phyloP scores from a whole-genome alignment of 2,113 vertebrate species.

The Elachura formosa region DNA sequence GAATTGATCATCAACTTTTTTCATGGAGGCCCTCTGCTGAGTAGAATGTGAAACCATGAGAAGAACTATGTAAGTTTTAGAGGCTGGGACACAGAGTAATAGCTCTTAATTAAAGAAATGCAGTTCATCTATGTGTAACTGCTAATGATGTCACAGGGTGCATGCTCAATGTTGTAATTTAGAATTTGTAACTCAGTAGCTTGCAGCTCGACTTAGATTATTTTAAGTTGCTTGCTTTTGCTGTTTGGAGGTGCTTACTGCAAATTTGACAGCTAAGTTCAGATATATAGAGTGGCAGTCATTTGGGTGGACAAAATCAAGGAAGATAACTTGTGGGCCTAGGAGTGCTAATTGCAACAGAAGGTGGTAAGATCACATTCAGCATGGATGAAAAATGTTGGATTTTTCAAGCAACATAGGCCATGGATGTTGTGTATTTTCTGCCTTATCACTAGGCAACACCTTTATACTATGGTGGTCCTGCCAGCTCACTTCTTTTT shows the following conservation, averaged over 20 bases:
- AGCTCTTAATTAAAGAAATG: neutral
- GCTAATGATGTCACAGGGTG: neutral
- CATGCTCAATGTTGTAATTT: neutral
- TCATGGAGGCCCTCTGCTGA: neutral
- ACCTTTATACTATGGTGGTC: neutral
- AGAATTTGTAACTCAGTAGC: neutral
- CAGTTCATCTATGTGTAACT: neutral
- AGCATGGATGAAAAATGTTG: neutral
- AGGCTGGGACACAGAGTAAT: neutral
- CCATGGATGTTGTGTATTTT: neutral
- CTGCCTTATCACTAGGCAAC: neutral
- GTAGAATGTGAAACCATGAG: neutral
- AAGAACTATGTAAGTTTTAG: neutral
- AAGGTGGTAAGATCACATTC: neutral
- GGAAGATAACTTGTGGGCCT: neutral
- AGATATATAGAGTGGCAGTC: too few relatives aligned
- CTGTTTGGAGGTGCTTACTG: neutral
- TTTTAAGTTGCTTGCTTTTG: neutral
- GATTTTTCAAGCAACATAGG: neutral
- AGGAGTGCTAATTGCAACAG: neutral
- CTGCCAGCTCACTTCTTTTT: neutral
- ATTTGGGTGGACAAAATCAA: neutral
- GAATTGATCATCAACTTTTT: neutral
- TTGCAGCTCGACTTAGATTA: neutral
- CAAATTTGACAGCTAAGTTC: neutral